phyloP scores from a whole-genome alignment of 2,888 invertebrate species.

The Drosophila parthenogenetica region DNA sequence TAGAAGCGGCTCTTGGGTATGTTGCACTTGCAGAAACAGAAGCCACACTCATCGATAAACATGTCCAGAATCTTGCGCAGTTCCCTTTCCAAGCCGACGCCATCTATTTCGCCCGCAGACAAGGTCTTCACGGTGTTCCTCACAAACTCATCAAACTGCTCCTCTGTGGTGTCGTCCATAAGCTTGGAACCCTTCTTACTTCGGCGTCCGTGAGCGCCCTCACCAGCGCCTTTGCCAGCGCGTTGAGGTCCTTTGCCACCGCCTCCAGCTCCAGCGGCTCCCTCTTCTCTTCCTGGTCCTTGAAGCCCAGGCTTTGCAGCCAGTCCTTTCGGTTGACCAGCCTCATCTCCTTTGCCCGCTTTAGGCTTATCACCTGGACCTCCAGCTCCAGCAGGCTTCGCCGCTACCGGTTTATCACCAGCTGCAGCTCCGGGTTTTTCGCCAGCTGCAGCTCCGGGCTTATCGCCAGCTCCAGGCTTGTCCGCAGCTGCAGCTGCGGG shows the following conservation, averaged over 20 bases:
- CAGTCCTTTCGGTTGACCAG: not conserved
- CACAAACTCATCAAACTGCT: slow-evolving; percentile 69
- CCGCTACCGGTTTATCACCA: not conserved
- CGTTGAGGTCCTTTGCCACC: not conserved
- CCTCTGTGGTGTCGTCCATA: slow-evolving; percentile 44
- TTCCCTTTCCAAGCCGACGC: slow-evolving; percentile 74
- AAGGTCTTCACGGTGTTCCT: slow-evolving; percentile 62
- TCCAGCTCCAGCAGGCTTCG: slow-evolving; percentile 1
- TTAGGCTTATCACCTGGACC: not conserved
- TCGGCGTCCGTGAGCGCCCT: not conserved
- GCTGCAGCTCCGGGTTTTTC: slow-evolving; percentile 3
- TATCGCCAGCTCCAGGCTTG: slow-evolving; percentile 1
- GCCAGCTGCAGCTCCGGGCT: not conserved
- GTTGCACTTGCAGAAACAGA: slow-evolving; percentile 76
- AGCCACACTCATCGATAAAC: slow-evolving; percentile 78
- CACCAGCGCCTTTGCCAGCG: not conserved
- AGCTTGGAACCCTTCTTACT: slow-evolving; percentile 18
- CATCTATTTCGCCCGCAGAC: slow-evolving; percentile 66
- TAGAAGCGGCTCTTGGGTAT: slow-evolving; percentile 78
- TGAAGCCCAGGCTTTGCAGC: slow-evolving; percentile 13
- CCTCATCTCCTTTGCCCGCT: slow-evolving; percentile 1
- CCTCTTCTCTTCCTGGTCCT: not conserved
- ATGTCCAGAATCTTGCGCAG: slow-evolving; percentile 76
- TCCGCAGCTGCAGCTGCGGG: slow-evolving; percentile 8
- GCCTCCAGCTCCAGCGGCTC: not conserved